phyloP scores from a whole-genome alignment of 2,888 invertebrate species.

The Habroteleia sp. region DNA sequence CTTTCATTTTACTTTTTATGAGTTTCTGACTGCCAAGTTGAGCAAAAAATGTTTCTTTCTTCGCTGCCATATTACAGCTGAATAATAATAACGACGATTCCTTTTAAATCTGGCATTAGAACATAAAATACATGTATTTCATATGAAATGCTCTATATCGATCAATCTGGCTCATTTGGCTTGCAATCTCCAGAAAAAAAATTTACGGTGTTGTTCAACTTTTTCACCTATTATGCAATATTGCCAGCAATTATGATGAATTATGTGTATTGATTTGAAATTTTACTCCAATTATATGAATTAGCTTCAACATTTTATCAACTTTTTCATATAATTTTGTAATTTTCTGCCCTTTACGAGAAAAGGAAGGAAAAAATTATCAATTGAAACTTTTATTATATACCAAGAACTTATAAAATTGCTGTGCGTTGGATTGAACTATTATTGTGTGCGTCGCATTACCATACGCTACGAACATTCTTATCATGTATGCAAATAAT shows the following conservation, averaged over 20 bases:
- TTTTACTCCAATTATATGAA: slow-evolving; percentile 47
- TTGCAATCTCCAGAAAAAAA: neutral
- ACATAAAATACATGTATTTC: no score
- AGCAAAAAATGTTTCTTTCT: neutral
- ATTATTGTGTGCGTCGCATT: slow-evolving; percentile 4
- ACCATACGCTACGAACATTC: slow-evolving; percentile 13
- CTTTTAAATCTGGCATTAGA: neutral
- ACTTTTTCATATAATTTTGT: slow-evolving; percentile 26
- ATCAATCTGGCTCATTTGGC: neutral
- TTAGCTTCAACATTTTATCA: slow-evolving; percentile 35
- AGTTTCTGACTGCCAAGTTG: slow-evolving; percentile 13
- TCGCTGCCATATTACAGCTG: slow-evolving; percentile 13
- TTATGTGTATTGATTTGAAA: slow-evolving; percentile 52
- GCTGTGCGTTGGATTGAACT: neutral
- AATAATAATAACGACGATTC: slow-evolving; percentile 3
- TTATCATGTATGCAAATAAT: slow-evolving; percentile 54
- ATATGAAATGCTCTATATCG: neutral
- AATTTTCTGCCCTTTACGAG: slow-evolving; percentile 17
- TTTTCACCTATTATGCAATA: slow-evolving; percentile 35
- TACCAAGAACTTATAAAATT: neutral
- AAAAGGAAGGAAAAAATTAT: slow-evolving; percentile 21
- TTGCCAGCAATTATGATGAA: slow-evolving; percentile 34
- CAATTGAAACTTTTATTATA: slow-evolving; percentile 38
- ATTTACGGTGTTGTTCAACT: slow-evolving; percentile 42
- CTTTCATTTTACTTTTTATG: slow-evolving; percentile 21